Percentiles rank a stretch among this genome's conserved stretches.
Evolutionary conservation across 2,797 vertebrate species (phyloP).

Genomic region (Acomys russatus): DNA sequence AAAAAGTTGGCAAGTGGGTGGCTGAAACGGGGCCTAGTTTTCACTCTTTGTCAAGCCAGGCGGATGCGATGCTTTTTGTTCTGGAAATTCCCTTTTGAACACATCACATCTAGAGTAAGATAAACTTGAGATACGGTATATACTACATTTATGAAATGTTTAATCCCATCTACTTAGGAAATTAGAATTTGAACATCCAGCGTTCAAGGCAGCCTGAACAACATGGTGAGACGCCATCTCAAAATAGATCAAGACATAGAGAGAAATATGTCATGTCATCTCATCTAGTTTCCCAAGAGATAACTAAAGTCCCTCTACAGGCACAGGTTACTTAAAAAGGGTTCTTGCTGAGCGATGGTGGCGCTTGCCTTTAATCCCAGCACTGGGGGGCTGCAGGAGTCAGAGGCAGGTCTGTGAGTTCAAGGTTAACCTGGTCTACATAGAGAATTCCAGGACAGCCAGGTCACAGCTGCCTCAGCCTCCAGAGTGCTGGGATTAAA

Average conservation of each 20-base stretch:
- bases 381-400: neutral
- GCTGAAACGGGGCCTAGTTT: neutral
- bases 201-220: neutral
- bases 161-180: neutral
- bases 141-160: slow-evolving; percentile 11
- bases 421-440: neutral
- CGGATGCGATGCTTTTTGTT: slow-evolving; percentile 12
- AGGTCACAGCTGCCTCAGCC: too few species aligned
- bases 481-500: neutral
- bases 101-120: slow-evolving; percentile 23
- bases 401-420: neutral
- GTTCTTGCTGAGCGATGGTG: neutral
- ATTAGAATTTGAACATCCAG: neutral
- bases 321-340: slow-evolving; percentile 33
- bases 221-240: neutral
- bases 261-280: slow-evolving; percentile 32
- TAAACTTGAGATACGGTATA: slow-evolving; percentile 2
- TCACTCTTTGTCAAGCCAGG: neutral
- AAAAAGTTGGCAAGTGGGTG: neutral
- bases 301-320: neutral
- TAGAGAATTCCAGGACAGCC: neutral
- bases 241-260: neutral
- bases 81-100: slow-evolving; percentile 53
- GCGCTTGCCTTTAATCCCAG: neutral
- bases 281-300: slow-evolving; percentile 49